These are phyloP conservation scores for Scyliorhinus canicula DNA, from an alignment of 2,797 vertebrate genomes.

Conservation along the genomic window DNA sequence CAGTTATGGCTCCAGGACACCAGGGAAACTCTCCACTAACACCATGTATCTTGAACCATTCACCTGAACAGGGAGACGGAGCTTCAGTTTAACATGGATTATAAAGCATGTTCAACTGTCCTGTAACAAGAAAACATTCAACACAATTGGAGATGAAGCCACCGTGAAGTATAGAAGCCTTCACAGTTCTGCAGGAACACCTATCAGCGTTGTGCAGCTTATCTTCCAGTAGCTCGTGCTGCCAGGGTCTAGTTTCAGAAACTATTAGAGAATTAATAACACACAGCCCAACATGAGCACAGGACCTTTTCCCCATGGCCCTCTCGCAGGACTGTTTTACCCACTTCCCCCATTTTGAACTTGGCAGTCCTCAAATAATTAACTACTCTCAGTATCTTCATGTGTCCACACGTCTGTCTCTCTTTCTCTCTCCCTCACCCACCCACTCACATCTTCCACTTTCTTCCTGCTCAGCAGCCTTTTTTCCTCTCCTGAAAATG, in stretches of 20 bases:
- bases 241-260: background rate
- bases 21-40: background rate
- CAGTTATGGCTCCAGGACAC: background rate
- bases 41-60: background rate
- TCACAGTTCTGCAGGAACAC: background rate
- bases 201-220: background rate
- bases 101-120: background rate
- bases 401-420: background rate
- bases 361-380: background rate
- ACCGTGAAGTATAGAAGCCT: background rate
- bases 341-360: background rate
- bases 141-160: background rate
- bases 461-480: background rate
- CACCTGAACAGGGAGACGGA: background rate
- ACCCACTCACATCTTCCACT: background rate
- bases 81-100: background rate
- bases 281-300: background rate
- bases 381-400: background rate
- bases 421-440: background rate
- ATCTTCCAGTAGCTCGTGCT: background rate
- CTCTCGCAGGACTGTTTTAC: background rate
- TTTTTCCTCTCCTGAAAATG: background rate
- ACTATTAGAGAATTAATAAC: background rate
- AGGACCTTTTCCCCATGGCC: background rate
- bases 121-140: background rate